These are phyloP conservation scores for Plebejus melissa DNA, from an alignment of 2,888 invertebrate genomes.

Conservation along the genomic window DNA sequence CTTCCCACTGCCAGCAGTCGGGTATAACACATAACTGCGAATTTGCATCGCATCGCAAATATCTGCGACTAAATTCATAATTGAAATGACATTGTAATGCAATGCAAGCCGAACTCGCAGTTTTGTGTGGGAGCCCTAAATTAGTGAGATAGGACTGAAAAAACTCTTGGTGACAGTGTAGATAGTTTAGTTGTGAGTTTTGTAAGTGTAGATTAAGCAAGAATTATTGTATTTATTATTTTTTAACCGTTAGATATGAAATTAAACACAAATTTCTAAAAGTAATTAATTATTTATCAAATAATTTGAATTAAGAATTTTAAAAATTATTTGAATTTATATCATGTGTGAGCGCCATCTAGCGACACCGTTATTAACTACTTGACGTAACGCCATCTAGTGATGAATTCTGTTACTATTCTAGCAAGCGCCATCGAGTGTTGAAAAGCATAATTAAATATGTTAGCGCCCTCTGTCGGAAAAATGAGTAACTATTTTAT, in stretches of 20 bases:
- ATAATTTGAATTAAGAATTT: neutral
- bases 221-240: constrained; percentile 19
- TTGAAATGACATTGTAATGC: no score
- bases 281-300: neutral
- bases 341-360: neutral
- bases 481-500: no score
- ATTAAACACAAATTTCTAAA: neutral
- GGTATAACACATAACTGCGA: no score
- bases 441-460: neutral
- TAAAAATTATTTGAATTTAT: neutral
- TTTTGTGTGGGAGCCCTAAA: no score
- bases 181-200: constrained; percentile 21
- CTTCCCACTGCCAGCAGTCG: neutral
- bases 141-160: no score
- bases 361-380: neutral
- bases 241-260: neutral
- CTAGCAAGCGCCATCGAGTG: neutral
- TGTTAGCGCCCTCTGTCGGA: neutral
- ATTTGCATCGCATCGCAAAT: no score
- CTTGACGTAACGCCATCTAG: neutral
- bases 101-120: no score
- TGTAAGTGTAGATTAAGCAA: neutral
- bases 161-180: neutral
- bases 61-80: no score
- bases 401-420: neutral